Evolutionary conservation across 2,797 vertebrate species (phyloP).

Genomic region (Sebastes kiyomatsui): DNA sequence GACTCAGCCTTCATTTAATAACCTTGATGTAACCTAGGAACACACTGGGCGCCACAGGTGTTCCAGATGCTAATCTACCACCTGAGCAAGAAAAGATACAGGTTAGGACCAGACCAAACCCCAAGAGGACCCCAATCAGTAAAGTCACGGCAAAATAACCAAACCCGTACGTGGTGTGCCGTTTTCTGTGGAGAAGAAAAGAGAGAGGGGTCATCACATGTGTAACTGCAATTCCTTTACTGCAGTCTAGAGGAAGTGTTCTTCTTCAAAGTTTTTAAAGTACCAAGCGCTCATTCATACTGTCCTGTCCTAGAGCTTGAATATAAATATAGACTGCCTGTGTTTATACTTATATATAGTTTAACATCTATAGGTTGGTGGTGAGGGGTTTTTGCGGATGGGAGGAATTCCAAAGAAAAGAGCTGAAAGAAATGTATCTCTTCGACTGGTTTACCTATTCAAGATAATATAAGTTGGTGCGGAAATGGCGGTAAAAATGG

Average conservation of each 20-base stretch:
- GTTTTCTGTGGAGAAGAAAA: neutral
- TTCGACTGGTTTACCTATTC: too few relatives aligned
- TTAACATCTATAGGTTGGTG: neutral
- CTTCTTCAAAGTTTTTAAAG: neutral
- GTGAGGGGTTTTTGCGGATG: neutral
- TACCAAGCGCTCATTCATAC: neutral
- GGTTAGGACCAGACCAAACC: neutral
- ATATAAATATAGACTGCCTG: neutral
- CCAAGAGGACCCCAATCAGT: neutral
- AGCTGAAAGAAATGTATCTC: too few relatives aligned
- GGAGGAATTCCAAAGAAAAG: neutral
- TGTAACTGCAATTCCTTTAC: neutral
- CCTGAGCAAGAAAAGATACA: neutral
- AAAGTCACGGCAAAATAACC: neutral
- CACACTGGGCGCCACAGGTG: neutral
- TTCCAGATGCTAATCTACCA: neutral
- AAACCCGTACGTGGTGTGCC: neutral
- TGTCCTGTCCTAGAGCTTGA: neutral
- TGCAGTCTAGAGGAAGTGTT: neutral
- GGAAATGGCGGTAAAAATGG: too few relatives aligned
- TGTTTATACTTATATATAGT: neutral
- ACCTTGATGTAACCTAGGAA: neutral
- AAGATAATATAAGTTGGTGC: too few relatives aligned
- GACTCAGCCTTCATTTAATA: neutral
- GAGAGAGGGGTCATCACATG: neutral